phyloP scores from a whole-genome alignment of 2,888 invertebrate genomes.

The Hypsopygia costalis region DNA sequence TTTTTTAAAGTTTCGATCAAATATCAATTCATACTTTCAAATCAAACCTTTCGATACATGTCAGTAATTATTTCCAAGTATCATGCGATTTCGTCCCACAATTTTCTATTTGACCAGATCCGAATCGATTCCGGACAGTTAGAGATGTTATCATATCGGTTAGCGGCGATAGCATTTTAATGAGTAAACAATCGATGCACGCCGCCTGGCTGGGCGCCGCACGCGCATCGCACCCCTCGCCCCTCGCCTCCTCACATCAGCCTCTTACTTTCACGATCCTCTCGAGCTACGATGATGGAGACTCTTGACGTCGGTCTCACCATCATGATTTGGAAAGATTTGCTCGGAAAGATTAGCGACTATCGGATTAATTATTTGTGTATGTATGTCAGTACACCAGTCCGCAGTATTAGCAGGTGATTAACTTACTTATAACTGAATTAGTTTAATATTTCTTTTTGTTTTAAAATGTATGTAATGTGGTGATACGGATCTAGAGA shows the following conservation, averaged over 20 bases:
- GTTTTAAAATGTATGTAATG: no score
- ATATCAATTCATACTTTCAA: no score
- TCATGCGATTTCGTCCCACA: conserved; percentile 41
- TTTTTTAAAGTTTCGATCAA: no score
- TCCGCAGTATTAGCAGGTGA: no score
- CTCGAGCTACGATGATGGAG: conserved; percentile 13
- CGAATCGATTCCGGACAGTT: conserved; percentile 53
- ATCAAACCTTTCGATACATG: no score
- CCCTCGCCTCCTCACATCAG: neutral
- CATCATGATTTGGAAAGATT: conserved; percentile 18
- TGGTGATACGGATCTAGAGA: no score
- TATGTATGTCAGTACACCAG: neutral
- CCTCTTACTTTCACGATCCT: conserved; percentile 29
- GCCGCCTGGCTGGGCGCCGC: conserved; percentile 72
- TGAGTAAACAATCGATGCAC: conserved; percentile 81
- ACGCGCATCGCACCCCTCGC: conserved; percentile 41
- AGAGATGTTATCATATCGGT: conserved; percentile 68
- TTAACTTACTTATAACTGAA: no score
- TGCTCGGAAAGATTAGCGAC: conserved; percentile 14
- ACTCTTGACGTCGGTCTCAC: conserved; percentile 17
- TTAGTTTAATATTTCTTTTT: no score
- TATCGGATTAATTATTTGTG: conserved; percentile 6
- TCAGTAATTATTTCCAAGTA: no score
- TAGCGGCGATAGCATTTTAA: conserved; percentile 76
- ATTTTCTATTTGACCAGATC: conserved; percentile 43